Base-by-base conservation (phyloP, 2,888 invertebrate genomes). In the Bibio marci region DNA sequence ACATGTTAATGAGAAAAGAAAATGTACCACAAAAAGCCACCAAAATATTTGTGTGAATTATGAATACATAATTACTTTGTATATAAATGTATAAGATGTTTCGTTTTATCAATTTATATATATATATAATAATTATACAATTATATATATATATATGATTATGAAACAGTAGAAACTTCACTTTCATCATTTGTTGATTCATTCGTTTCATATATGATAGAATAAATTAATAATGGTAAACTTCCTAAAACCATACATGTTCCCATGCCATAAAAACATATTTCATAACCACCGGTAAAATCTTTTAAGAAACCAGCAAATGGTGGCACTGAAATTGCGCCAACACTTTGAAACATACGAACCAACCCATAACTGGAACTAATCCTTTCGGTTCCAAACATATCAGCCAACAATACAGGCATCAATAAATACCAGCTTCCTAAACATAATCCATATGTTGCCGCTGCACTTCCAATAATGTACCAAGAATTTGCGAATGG, bases 371-470 rank as follows among this genome's bases (percentile, higher is more conserved):
- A 80, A 6, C 77, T 78, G 4, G 80, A 78, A 12, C 79, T 78
- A 47, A 80, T 78, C 40, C 77, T 69, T 32, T 78, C 76, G 1
- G 76, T 77, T 3, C 80, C 80, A 52, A 79, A 80, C 13, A 79
- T 67, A 52, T 80, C 78, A 0, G 80, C 79, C 30, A 80, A 62
- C 13, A 80, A 59, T 2, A 80, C 78, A 0, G 80, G 80, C 41
- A 80, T 77, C 39, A 80, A 55, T 3, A 80, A 70, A 56, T 80
- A 80, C 79, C 80, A 80, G 52, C 79, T 76, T 17, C 80, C 80
- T 15, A 80, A 66, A 44, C 79, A 80, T 0, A 80, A 59, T 0
- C 80, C 80, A 53, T 80, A 80, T 0, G 68, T 65, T 5, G 70
- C 75, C 33, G 78, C 75, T 1, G 77, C 71, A 3, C 72, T 63